Evolutionary conservation across 2,113 vertebrate genomes (phyloP).

Genomic region (Pagrus major): DNA sequence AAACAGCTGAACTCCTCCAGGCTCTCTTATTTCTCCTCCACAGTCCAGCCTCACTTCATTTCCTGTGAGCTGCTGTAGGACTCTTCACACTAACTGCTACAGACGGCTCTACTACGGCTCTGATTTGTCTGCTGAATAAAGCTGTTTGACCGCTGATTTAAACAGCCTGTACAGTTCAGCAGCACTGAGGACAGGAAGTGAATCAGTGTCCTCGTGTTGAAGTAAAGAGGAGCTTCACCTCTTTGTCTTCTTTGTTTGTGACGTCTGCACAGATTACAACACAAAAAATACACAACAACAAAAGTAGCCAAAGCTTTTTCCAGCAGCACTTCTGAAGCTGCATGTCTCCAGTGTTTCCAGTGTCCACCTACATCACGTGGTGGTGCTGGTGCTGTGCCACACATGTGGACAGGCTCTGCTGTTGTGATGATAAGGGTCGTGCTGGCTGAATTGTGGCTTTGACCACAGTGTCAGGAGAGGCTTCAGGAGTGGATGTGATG

Average conservation of each 20-base stretch:
- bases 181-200: slow-evolving; percentile 6
- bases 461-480: not conserved
- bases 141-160: slow-evolving; percentile 34
- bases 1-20: slow-evolving; percentile 13
- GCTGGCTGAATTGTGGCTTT: not conserved
- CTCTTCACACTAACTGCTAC: slow-evolving; percentile 2
- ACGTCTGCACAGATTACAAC: not conserved
- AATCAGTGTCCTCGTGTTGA: not conserved
- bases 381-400: not conserved
- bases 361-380: not conserved
- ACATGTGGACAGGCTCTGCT: slow-evolving; percentile 31
- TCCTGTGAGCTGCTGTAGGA: slow-evolving; percentile 3
- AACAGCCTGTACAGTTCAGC: slow-evolving; percentile 15
- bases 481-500: not conserved
- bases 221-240: slow-evolving; percentile 4
- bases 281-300: not conserved
- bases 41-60: not conserved
- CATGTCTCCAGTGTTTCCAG: not conserved
- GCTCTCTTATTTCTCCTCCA: not conserved
- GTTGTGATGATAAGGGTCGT: slow-evolving; percentile 32
- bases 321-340: no score
- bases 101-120: not conserved
- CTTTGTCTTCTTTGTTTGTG: not conserved
- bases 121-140: slow-evolving; percentile 21
- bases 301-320: not conserved